Base-by-base conservation (phyloP, 2,113 vertebrate species). In the Rhabdomys dilectus region DNA sequence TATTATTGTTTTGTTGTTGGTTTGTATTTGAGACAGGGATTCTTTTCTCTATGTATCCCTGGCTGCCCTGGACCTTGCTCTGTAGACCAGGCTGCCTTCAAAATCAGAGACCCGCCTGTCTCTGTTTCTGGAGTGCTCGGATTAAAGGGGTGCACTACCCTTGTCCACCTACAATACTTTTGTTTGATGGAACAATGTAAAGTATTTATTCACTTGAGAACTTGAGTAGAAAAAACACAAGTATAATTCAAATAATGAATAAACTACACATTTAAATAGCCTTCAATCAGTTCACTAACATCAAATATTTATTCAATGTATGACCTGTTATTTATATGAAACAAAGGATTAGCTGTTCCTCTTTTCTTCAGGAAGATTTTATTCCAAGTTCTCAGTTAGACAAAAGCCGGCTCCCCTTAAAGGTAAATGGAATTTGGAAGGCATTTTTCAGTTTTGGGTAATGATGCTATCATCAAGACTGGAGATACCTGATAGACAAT, bases 341-440 rank as follows among this genome's bases (percentile, higher is more conserved):
- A 93, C 77, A 68, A 88, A 93, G 17, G 36, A 73, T 62, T 22
- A 34, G 56, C 87, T 5, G 0, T 91, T 31, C 39, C 13, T 58
- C 84, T 97, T 91, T 82, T 56, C 51, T 84, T 88, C 56, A 76
- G 56, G 42, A 82, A 84, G 76, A 64, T 89, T 94, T 94, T 77
- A 87, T 22, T 95, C 34, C 22, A 92, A 80, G 51, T 77, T 94
- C 21, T 92, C 39, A 75, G 89, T 53, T 42, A 58, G 87, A 94
- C 39, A 89, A 95, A 94, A 68, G 9, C 13, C 19, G 85, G 53
- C 11, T 53, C 9, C n/a, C 29, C n/a, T 81, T 56, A 96, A 92
- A 92, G 51, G 60, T 45, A 89, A 89, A 84, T 8, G 89, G 66
- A 91, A 94, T 73, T 91, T 73, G 81, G 42, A 90, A 89, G 60